phyloP scores from a whole-genome alignment of 1,140 invertebrate species.

The Neodiprion lecontei region DNA sequence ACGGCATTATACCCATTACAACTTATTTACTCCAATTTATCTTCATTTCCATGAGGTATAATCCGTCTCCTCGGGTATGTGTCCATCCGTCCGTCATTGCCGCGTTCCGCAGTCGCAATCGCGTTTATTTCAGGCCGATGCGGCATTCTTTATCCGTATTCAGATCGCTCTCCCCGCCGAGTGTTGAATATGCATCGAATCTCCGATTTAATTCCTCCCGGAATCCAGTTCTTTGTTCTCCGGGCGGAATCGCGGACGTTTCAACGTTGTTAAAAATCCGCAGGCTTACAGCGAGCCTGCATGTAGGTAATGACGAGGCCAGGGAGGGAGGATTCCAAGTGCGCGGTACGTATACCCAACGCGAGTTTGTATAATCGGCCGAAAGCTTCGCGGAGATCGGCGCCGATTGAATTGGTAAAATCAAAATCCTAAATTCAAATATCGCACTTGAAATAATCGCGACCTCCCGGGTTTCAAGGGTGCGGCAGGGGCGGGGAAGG shows the following conservation, averaged over 20 bases:
- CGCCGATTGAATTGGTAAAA: constrained; percentile 33
- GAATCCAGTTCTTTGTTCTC: neutral
- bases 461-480: constrained; percentile 9
- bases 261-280: neutral
- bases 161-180: neutral
- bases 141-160: neutral
- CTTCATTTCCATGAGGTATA: constrained; percentile 40
- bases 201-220: neutral
- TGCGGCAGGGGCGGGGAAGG: constrained; percentile 6
- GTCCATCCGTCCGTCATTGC: neutral
- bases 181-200: constrained; percentile 1
- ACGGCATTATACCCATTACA: constrained; percentile 45
- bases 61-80: constrained; percentile 21
- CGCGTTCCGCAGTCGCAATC: constrained; percentile 6
- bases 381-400: constrained; percentile 30
- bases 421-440: constrained; percentile 48
- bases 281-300: neutral
- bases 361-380: constrained; percentile 36
- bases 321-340: too few relatives aligned
- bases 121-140: neutral
- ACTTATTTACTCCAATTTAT: constrained; percentile 49
- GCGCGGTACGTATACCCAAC: too few relatives aligned
- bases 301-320: too few relatives aligned
- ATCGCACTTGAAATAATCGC: constrained; percentile 42
- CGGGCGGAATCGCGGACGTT: neutral